Evolutionary conservation across 2,888 invertebrate genomes (phyloP).

Genomic region (Tenthredo distinguenda): DNA sequence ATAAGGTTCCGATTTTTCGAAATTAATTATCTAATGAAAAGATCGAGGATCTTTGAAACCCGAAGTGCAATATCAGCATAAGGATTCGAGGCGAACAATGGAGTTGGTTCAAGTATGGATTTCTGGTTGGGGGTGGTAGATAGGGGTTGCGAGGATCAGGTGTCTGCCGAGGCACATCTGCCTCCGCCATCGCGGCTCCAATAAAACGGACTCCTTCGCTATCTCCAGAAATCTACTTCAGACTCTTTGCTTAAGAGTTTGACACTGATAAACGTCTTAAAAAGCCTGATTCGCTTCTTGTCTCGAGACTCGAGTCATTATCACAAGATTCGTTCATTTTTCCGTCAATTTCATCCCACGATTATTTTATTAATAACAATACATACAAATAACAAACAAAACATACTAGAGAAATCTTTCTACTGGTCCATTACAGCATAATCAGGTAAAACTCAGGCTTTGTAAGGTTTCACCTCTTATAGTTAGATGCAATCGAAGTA

Average conservation of each 20-base stretch:
- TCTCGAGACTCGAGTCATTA: neutral
- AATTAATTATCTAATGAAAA: neutral
- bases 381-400: too few relatives aligned
- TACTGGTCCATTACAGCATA: neutral
- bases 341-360: neutral
- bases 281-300: neutral
- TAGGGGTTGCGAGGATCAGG: constrained; percentile 63
- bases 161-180: constrained; percentile 65
- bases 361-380: neutral
- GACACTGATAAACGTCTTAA: constrained; percentile 19
- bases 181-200: constrained; percentile 53
- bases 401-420: neutral
- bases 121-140: constrained; percentile 57
- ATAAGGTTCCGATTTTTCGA: neutral
- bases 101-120: constrained; percentile 62
- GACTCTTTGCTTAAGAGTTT: constrained; percentile 44
- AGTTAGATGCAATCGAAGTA: neutral
- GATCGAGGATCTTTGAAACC: neutral
- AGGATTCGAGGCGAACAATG: constrained; percentile 46
- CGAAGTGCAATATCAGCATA: constrained; percentile 1
- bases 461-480: neutral
- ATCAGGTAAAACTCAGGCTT: too few relatives aligned
- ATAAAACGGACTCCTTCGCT: constrained; percentile 50
- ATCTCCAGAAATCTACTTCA: constrained; percentile 39
- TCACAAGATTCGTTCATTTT: neutral